phyloP scores from a whole-genome alignment of 2,888 invertebrate genomes.

The Drosophila siamana region DNA sequence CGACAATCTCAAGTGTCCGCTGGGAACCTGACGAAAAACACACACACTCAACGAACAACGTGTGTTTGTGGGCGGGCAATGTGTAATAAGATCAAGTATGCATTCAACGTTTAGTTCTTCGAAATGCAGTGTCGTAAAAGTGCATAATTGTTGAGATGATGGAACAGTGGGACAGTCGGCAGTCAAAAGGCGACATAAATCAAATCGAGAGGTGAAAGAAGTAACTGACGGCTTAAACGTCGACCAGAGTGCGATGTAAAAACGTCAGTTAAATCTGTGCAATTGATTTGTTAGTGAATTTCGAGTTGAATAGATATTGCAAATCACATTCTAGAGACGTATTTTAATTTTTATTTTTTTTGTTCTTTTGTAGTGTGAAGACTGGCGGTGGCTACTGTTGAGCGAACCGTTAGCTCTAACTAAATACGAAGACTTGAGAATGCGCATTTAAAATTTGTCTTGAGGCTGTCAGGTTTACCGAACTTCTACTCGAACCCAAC shows the following conservation, averaged over 20 bases:
- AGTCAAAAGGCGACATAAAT: slow-evolving; percentile 18
- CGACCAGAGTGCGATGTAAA: no score
- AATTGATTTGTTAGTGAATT: neutral
- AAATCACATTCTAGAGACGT: no score
- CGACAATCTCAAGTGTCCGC: slow-evolving; percentile 53
- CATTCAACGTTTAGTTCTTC: slow-evolving; percentile 24
- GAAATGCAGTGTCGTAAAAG: slow-evolving; percentile 26
- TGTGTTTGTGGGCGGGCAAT: slow-evolving; percentile 52
- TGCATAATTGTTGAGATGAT: slow-evolving; percentile 54
- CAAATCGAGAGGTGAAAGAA: slow-evolving; percentile 33
- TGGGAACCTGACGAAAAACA: slow-evolving; percentile 52
- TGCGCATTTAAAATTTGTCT: neutral
- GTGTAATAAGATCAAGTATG: slow-evolving; percentile 1
- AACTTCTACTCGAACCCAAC: slow-evolving; percentile 11
- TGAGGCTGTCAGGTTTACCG: slow-evolving; percentile 12
- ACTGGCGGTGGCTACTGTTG: neutral
- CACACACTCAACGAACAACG: slow-evolving; percentile 7
- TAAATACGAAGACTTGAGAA: neutral
- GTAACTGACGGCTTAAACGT: neutral
- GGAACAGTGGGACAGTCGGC: neutral
- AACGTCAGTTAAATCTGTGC: slow-evolving; percentile 7
- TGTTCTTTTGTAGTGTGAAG: neutral
- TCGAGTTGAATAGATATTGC: neutral
- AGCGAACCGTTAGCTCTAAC: neutral
- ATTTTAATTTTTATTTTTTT: neutral